These are phyloP conservation scores for Alfaro cultratus DNA, from an alignment of 2,797 vertebrate species.

Conservation along the genomic window DNA sequence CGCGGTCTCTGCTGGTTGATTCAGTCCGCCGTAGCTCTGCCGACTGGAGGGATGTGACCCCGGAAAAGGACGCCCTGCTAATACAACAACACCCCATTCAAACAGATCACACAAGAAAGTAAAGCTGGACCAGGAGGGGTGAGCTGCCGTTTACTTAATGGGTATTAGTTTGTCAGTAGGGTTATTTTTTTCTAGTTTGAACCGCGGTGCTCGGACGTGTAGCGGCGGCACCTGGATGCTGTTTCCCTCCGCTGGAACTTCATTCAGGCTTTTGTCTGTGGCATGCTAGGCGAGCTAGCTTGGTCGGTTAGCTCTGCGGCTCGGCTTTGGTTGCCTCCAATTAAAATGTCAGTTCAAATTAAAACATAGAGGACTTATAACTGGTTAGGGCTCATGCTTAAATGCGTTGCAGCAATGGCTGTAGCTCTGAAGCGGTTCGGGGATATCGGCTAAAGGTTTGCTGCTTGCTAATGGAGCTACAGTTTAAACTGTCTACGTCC, in stretches of 20 bases:
- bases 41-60: constrained; percentile 89
- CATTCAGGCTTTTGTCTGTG: constrained; percentile 88
- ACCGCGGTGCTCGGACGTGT: constrained; percentile 48
- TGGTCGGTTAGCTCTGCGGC: constrained; percentile 48
- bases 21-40: constrained; percentile 72
- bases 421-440: constrained; percentile 12
- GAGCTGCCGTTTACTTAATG: constrained; percentile 54
- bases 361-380: constrained; percentile 1
- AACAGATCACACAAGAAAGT: constrained; percentile 79
- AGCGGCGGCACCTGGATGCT: constrained; percentile 75
- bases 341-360: not conserved
- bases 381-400: not conserved
- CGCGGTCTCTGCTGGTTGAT: constrained; percentile 62
- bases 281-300: constrained; percentile 73
- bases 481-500: constrained; percentile 53
- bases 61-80: constrained; percentile 85
- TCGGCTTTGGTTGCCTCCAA: constrained; percentile 18
- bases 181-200: constrained; percentile 7
- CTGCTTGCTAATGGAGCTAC: constrained; percentile 66
- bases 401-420: not conserved
- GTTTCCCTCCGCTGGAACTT: constrained; percentile 80
- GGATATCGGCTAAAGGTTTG: constrained; percentile 42
- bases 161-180: constrained; percentile 7
- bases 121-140: constrained; percentile 88
- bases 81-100: constrained; percentile 84